Conservation (phyloP, 2,113 vertebrate genomes). For the Tetraodon nigroviridis region DNA sequence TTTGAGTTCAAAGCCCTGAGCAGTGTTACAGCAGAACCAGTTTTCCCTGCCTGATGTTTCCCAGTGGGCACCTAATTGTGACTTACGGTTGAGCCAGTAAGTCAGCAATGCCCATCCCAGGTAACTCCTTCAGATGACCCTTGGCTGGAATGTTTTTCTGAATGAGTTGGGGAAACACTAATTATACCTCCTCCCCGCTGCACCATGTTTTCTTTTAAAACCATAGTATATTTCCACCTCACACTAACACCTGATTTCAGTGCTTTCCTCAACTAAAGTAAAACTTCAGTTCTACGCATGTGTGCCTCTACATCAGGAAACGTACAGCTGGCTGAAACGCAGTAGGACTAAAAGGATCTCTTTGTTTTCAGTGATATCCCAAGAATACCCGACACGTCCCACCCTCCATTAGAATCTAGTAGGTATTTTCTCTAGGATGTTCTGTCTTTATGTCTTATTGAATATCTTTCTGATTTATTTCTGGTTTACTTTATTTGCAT, state of each 20-base stretch:
- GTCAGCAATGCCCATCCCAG: background rate
- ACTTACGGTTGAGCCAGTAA: no score
- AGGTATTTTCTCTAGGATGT: slow-evolving; percentile 53
- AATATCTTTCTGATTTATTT: background rate
- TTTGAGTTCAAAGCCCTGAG: slow-evolving; percentile 25
- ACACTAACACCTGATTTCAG: slow-evolving; percentile 16
- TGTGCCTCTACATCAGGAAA: slow-evolving; percentile 29
- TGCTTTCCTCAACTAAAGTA: slow-evolving; percentile 18
- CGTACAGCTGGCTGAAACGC: no score
- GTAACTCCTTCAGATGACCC: slow-evolving; percentile 13
- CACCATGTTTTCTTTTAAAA: slow-evolving; percentile 23
- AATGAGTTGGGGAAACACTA: slow-evolving; percentile 46
- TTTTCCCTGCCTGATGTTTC: slow-evolving; percentile 40
- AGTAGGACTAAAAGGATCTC: background rate
- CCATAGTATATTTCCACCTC: slow-evolving; percentile 24
- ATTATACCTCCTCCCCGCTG: slow-evolving; percentile 30
- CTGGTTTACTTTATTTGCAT: background rate
- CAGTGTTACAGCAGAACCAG: slow-evolving; percentile 31
- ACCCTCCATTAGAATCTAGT: slow-evolving; percentile 98
- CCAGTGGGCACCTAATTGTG: slow-evolving; percentile 7
- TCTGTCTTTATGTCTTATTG: background rate
- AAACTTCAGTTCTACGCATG: slow-evolving; percentile 40
- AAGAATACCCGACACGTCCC: slow-evolving; percentile 96
- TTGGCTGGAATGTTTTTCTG: slow-evolving; percentile 16
- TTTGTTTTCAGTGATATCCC: slow-evolving; percentile 88